Base-by-base conservation (phyloP, 2,113 vertebrate species). In the Actenoides hombroni region DNA sequence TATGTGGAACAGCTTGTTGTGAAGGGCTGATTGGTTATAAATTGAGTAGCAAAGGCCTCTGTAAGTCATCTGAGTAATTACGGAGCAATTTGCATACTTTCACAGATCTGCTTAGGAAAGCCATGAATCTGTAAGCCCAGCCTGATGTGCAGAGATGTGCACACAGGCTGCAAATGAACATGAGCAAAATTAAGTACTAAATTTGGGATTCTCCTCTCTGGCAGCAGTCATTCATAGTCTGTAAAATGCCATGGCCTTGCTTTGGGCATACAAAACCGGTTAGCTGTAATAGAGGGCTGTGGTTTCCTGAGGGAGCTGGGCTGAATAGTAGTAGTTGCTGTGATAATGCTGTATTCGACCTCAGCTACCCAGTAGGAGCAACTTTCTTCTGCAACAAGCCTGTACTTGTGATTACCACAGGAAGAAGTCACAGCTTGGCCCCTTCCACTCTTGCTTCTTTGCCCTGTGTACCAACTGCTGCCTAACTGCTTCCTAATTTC, bases 81-180 rank as follows among this genome's bases (percentile, higher is more conserved):
- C 0, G 29, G 95, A 86, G 63, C 77, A 94, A 96, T 96, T 93
- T 96, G 77, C 94, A 93, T 93, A 57, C 74, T 90, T 96, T 96
- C 73, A 81, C 59, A 78, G 86, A 40, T 92, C n/a, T 83, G 51
- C 70, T 86, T 33, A 75, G 88, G 59, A 91, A 82, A 88, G 60
- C 69, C 1, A 2, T 86, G 80, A 84, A 86, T 86, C 42, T 91
- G 21, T 68, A 94, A 88, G 53, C 48, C 69, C 24, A 53, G 53
- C 25, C 75, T 8, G 1, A 69, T 24, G 57, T 37, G 37, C 90
- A 76, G 80, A 94, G 61, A 57, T 87, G 33, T 60, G 16, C 5
- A 10, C 33, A 92, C 67, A 60, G 51, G 39, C 51, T 81, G 48
- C 3, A 9, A 48, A 83, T 83, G 39, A 23, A 26, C 29, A 37